Conservation (phyloP, 2,888 invertebrate genomes). For the Callinectes sapidus region DNA sequence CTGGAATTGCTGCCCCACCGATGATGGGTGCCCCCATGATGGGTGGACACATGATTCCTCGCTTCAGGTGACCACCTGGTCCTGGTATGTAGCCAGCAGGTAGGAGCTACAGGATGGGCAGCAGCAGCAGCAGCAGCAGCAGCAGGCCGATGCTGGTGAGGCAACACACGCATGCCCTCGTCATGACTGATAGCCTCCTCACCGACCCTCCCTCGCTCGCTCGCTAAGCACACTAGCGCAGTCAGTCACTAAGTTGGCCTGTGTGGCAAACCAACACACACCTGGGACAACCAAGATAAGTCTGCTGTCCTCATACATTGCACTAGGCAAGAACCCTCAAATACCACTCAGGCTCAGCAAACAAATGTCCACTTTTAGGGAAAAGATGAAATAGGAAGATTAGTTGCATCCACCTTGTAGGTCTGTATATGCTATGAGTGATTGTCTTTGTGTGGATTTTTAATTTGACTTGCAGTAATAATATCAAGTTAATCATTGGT, state of each 20-base stretch:
- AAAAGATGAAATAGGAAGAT: conserved; percentile 54
- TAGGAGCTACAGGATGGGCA: conserved; percentile 59
- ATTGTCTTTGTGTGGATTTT: conserved; percentile 44
- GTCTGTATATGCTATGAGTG: conserved; percentile 56
- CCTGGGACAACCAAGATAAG: conserved; percentile 53
- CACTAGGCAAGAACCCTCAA: conserved; percentile 46
- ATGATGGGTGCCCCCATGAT: conserved; percentile 72
- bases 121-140: conserved; percentile 48
- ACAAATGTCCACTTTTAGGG: conserved; percentile 55
- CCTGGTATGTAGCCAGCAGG: conserved; percentile 71
- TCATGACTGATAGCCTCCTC: conserved; percentile 66
- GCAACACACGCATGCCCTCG: conserved; percentile 64
- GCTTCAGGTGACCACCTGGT: conserved; percentile 71
- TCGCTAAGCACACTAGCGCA: conserved; percentile 71
- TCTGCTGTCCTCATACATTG: conserved; percentile 51
- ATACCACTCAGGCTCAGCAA: conserved; percentile 59
- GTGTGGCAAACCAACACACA: conserved; percentile 68
- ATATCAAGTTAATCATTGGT: conserved; percentile 47
- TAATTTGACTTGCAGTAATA: neutral
- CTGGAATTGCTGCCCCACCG: conserved; percentile 65
- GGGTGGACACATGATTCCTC: conserved; percentile 72
- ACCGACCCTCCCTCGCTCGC: conserved; percentile 68
- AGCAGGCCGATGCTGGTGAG: conserved; percentile 64
- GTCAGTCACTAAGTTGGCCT: conserved; percentile 69
- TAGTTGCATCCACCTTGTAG: conserved; percentile 37